phyloP scores from a whole-genome alignment of 92 coral and sea anemone genomes.

The Isaurus tuberculatus region DNA sequence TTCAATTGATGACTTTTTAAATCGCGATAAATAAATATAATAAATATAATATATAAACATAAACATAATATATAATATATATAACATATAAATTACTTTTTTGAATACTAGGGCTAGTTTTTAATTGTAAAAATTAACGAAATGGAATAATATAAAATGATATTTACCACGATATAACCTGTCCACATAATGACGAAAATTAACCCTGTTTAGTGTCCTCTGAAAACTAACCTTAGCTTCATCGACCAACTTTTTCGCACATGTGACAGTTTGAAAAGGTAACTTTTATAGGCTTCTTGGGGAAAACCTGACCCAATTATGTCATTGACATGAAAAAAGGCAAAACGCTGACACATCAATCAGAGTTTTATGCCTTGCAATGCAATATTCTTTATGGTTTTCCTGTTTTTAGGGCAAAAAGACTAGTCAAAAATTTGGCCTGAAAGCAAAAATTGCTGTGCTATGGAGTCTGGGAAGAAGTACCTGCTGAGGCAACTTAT shows the following conservation, averaged over 20 bases:
- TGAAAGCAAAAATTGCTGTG: background rate
- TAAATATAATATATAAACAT: background rate
- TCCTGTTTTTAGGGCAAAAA: background rate
- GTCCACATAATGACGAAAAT: constrained; percentile 1
- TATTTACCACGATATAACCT: background rate
- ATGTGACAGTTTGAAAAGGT: background rate
- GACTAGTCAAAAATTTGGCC: background rate
- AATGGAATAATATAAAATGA: too few relatives aligned
- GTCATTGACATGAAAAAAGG: background rate
- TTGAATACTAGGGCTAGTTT: background rate
- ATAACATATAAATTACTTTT: background rate
- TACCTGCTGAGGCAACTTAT: too few relatives aligned
- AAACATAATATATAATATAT: background rate
- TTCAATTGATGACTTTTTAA: too few relatives aligned
- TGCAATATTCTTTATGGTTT: background rate
- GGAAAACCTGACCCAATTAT: background rate
- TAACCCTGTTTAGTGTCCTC: background rate
- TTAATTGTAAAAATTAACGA: too few relatives aligned
- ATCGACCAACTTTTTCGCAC: background rate
- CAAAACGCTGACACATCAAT: background rate
- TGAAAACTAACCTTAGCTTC: background rate
- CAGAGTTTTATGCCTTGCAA: background rate
- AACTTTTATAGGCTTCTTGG: too few relatives aligned
- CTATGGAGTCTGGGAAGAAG: background rate
- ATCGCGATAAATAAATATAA: too few relatives aligned